Evolutionary conservation across 2,113 vertebrate species (phyloP), one percentile per base, ranked within the genome.

Genomic region (Epinephelus lanceolatus): DNA sequence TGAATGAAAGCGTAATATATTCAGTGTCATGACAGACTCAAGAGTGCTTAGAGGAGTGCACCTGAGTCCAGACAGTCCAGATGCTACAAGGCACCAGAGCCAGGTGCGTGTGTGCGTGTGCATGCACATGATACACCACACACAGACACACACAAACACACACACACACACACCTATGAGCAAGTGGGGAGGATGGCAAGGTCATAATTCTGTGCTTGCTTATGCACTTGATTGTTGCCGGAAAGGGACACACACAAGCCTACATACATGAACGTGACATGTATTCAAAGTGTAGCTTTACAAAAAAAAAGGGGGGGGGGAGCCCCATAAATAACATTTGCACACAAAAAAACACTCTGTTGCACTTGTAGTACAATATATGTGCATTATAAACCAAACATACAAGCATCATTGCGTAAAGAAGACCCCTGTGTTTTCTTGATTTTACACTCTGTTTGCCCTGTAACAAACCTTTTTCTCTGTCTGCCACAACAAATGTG

Each of bases 11-110:
- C 6, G 15, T 65, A 72, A 83, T 72, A 23, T 65, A 78, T 78
- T 74, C 52, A 72, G n/a, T 59, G 42, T 78, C 67, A 81, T 71
- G 56, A 68, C 61, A 51, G 47, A 49, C 27, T 80, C 61, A 40
- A 30, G 60, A 75, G 11, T 66, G 70, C 76, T 81, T 47, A 51
- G 51, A 80, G 68, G 51, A 69, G 13, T 27, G 59, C 84, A 86
- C 84, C 83, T 87, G 86, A 84, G 67, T 65, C 85, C 61, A 72
- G 42, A 74, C 18, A 15, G 71, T 60, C 85, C 74, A 78, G 65
- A 71, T 69, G 66, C 81, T 85, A 59, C 65, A 65, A 37, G 67
- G 42, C 67, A 87, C n/a, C 52, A 59, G 37, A 73, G 57, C 61
- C 63, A 85, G 69, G 27, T 37, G 55, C 59, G 42, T 75, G 27